Base-by-base conservation (phyloP, 2,797 vertebrate genomes). In the Rallus crepitans region DNA sequence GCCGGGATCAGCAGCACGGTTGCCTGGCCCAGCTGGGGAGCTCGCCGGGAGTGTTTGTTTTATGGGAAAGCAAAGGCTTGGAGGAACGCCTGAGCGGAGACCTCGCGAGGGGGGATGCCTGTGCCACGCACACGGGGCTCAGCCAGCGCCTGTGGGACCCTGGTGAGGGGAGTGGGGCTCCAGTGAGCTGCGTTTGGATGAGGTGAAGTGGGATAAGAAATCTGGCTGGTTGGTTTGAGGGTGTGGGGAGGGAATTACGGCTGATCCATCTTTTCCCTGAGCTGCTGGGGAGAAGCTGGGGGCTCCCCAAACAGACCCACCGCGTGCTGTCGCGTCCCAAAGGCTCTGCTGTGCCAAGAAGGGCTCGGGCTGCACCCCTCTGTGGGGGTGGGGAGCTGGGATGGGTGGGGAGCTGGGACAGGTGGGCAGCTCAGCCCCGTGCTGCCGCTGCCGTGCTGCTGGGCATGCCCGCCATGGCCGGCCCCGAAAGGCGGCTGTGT, bases 1-100 rank as follows among this genome's bases (percentile, higher is more conserved):
- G 96, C 95, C 94, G 93, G 91, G 83, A 93, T 96, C 94, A 96
- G 92, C 87, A 21, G 94, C 94, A 89, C 30, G 24, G 82, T 85
- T 93, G 94, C 94, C 93, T 94, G 91, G 79, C 92, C 69, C 79
- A 35, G 95, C 95, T 66, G 94, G 77, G 93, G 94, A 95, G 77
- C 94, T 87, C 6, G 39, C 93, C 25, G 60, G 92, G 93, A 92
- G 86, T 71, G 90, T 96, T 96, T 96, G 86, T 47, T 93, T 96
- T 85, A 60, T 95, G 84, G 66, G 40, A 87, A 93, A 92, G 30
- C 78, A 4, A 68, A 78, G 81, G 93, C 89, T 45, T 76, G 89
- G 28, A 93, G 91, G 95, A 93, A 95, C 89, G 93, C 89, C 87
- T 53, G 91, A 31, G 78, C 87, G 80, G 86, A 75, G 91, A 31